phyloP scores from a whole-genome alignment of 2,797 vertebrate genomes.

The Acestrorhynchus altus region DNA sequence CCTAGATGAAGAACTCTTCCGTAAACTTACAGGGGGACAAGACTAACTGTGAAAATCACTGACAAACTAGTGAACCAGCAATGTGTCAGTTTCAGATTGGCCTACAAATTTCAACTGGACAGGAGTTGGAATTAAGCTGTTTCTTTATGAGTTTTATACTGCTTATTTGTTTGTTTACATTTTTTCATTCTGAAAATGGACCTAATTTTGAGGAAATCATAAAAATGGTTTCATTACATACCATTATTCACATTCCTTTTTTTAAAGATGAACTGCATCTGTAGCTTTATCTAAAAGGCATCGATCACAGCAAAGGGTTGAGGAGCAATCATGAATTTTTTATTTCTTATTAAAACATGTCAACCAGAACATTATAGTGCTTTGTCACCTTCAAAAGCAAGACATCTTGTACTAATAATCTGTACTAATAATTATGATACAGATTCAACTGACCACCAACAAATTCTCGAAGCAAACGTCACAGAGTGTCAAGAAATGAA shows the following conservation, averaged over 20 bases:
- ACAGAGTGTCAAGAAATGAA: no score
- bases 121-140: background rate
- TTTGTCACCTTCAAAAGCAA: background rate
- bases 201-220: background rate
- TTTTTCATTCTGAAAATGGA: background rate
- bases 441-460: background rate
- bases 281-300: background rate
- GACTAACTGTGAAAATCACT: constrained; percentile 75
- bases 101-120: background rate
- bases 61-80: background rate
- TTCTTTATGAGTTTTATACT: constrained; percentile 4
- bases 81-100: background rate
- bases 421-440: no score
- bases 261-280: background rate
- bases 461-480: no score
- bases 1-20: constrained; percentile 95
- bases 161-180: background rate
- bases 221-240: background rate
- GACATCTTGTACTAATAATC: no score
- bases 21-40: constrained; percentile 95
- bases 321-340: background rate
- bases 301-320: background rate
- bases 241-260: background rate
- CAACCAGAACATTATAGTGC: background rate
- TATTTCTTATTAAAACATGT: constrained; percentile 12